These are phyloP conservation scores for Lepidurus apus DNA, from an alignment of 1,140 invertebrate genomes.

Conservation along the genomic window DNA sequence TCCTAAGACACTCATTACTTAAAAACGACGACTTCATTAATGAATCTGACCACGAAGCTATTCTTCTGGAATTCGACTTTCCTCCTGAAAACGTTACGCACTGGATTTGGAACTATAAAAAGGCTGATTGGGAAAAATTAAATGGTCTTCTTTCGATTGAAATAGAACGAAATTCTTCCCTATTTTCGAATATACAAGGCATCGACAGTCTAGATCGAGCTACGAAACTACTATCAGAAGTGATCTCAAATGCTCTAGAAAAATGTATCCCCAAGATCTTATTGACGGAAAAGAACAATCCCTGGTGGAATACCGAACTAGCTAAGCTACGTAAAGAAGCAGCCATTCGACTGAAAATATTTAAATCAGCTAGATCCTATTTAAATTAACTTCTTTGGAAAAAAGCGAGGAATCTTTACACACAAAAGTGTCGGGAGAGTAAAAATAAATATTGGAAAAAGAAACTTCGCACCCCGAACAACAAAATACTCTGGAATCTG, in stretches of 20 bases:
- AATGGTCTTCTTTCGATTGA: background rate
- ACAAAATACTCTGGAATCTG: too few species aligned
- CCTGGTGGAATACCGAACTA: background rate
- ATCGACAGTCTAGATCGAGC: background rate
- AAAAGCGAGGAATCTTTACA: too few species aligned
- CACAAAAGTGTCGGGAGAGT: too few species aligned
- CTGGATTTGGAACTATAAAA: background rate
- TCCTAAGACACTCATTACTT: background rate
- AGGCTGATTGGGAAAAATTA: background rate
- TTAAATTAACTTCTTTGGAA: too few species aligned
- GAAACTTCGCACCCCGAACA: too few species aligned
- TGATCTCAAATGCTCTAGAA: background rate
- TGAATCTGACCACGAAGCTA: background rate
- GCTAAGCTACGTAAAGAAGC: slow-evolving; percentile 1
- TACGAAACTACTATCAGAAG: background rate
- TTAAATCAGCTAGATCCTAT: too few species aligned
- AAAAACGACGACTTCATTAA: background rate
- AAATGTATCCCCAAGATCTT: background rate
- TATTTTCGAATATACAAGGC: background rate
- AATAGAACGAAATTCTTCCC: background rate
- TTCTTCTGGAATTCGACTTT: background rate
- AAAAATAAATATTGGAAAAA: too few species aligned
- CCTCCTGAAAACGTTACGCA: background rate
- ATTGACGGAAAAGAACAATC: background rate
- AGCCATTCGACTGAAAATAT: background rate